Conservation (phyloP, 2,113 vertebrate species). For the Raja brachyura region DNA sequence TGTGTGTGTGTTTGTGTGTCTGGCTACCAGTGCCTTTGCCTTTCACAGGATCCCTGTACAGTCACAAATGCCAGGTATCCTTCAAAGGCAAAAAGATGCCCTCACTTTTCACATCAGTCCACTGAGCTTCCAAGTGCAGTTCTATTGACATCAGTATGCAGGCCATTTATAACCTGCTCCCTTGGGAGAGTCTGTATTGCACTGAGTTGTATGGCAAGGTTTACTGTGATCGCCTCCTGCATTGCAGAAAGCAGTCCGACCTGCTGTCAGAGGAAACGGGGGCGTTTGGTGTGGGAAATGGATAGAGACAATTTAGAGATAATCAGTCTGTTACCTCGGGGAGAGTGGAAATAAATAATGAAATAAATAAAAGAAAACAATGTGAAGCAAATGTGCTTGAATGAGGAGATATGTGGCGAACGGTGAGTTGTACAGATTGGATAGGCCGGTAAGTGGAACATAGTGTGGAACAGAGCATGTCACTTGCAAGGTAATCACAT, state of each 20-base stretch:
- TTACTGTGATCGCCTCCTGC: neutral
- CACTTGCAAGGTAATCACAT: neutral
- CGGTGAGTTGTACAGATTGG: neutral
- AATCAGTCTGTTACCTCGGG: neutral
- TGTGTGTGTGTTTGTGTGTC: conserved; percentile 28
- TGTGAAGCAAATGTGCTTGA: neutral
- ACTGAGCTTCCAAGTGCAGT: neutral
- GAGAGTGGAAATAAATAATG: neutral
- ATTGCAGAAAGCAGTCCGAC: neutral
- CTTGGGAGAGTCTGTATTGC: neutral
- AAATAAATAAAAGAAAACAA: neutral
- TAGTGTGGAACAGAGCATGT: too few relatives aligned
- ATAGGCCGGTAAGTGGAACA: neutral
- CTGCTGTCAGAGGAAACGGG: neutral
- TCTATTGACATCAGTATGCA: neutral
- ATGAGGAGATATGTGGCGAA: neutral
- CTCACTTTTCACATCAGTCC: conserved; percentile 23
- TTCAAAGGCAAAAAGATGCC: conserved; percentile 21
- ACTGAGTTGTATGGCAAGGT: neutral
- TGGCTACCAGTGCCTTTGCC: neutral
- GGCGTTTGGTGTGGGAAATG: neutral
- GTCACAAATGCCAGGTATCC: neutral
- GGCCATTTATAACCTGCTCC: neutral
- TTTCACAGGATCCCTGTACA: neutral
- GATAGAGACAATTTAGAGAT: neutral